phyloP scores from a whole-genome alignment of 2,888 invertebrate species.

The Phlogophora meticulosa region DNA sequence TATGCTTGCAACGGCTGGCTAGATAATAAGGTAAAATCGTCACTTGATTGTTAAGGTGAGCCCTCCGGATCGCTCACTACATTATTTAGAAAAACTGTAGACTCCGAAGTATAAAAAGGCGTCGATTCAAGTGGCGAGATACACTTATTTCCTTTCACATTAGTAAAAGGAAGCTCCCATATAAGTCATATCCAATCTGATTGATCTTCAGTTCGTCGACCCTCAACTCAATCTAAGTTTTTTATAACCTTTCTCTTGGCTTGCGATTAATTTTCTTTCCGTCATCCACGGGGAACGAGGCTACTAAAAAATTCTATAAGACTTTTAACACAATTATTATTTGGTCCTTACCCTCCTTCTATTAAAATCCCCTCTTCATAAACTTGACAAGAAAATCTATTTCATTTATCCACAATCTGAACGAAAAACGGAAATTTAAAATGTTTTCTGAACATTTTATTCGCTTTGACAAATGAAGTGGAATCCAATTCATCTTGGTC shows the following conservation, averaged over 20 bases:
- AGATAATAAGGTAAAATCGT: no score
- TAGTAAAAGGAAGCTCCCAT: no score
- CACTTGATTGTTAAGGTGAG: not conserved
- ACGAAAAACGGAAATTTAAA: conserved; percentile 31
- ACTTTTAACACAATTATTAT: conserved; percentile 32
- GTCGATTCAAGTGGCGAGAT: not conserved
- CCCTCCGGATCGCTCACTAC: not conserved
- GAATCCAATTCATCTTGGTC: conserved; percentile 47
- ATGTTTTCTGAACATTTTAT: conserved; percentile 38
- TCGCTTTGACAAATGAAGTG: conserved; percentile 47
- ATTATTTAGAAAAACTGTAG: not conserved
- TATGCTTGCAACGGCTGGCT: no score
- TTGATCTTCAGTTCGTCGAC: not conserved
- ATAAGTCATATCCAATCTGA: not conserved
- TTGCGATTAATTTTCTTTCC: not conserved
- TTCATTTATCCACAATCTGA: conserved; percentile 23
- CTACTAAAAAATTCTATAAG: conserved; percentile 13
- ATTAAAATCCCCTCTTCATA: not conserved
- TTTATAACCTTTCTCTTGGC: not conserved
- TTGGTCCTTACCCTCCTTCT: not conserved
- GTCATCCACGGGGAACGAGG: not conserved
- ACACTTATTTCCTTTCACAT: no score
- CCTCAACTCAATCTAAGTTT: conserved; percentile 15
- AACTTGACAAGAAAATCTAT: conserved; percentile 24
- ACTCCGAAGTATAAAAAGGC: not conserved